Conservation (phyloP, 2,113 vertebrate species). For the Pionites leucogaster region DNA sequence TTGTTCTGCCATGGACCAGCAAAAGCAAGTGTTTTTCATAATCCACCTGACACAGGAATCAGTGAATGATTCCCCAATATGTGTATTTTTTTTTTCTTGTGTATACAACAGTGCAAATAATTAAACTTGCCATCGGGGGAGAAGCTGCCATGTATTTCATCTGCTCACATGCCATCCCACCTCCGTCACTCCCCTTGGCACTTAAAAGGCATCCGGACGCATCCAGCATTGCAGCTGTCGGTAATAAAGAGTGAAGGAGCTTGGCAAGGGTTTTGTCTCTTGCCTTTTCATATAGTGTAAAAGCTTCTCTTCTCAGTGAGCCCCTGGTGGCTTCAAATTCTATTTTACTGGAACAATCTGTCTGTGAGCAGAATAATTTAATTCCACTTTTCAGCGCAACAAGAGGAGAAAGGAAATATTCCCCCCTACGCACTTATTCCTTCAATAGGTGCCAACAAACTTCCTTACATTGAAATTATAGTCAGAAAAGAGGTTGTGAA, state of each 20-base stretch:
- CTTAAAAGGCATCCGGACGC: slow-evolving; percentile 16
- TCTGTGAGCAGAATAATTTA: slow-evolving; percentile 75
- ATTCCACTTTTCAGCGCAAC: slow-evolving; percentile 53
- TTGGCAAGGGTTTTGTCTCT: slow-evolving; percentile 46
- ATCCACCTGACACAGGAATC: slow-evolving; percentile 51
- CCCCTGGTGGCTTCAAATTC: slow-evolving; percentile 69
- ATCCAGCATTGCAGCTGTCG: slow-evolving; percentile 65
- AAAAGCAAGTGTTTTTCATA: slow-evolving; percentile 26
- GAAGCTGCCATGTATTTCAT: slow-evolving; percentile 46
- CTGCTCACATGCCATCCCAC: slow-evolving; percentile 39
- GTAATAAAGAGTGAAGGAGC: slow-evolving; percentile 49
- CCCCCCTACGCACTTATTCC: neutral
- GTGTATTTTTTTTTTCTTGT: slow-evolving; percentile 57
- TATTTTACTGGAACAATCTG: slow-evolving; percentile 75
- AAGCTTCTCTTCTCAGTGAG: slow-evolving; percentile 67
- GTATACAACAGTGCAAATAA: slow-evolving; percentile 70
- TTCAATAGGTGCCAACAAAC: slow-evolving; percentile 1
- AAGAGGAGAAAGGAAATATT: slow-evolving; percentile 17
- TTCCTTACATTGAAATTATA: slow-evolving; percentile 24
- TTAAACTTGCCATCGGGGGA: slow-evolving; percentile 58
- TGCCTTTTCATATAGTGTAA: slow-evolving; percentile 63
- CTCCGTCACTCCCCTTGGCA: slow-evolving; percentile 36
- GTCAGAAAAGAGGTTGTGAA: slow-evolving; percentile 31
- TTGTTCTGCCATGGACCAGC: slow-evolving; percentile 21
- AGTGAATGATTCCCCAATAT: slow-evolving; percentile 64